These are phyloP conservation scores for Hydropotes inermis DNA, from an alignment of 2,113 vertebrate species.

Conservation along the genomic window DNA sequence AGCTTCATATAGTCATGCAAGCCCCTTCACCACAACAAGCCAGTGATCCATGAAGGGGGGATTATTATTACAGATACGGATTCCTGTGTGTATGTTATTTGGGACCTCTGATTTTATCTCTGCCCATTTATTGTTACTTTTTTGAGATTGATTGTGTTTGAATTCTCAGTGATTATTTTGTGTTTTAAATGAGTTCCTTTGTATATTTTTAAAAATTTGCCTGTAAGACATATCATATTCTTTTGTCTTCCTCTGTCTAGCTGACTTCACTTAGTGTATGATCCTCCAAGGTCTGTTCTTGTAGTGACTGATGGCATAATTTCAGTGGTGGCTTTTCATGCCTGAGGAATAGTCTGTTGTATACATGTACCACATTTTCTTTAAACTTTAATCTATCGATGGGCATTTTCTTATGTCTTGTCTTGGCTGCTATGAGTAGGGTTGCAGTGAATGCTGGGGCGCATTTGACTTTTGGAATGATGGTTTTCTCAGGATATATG, in stretches of 20 bases:
- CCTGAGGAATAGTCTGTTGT: not conserved
- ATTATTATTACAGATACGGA: not conserved
- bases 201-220: not conserved
- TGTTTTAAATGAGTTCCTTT: not conserved
- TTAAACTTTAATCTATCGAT: not conserved
- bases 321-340: not conserved
- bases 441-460: not conserved
- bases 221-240: not conserved
- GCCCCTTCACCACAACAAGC: not conserved
- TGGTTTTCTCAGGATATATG: not conserved
- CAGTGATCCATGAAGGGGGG: not conserved
- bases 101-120: not conserved
- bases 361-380: not conserved
- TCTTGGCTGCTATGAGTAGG: not conserved
- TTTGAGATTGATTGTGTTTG: not conserved
- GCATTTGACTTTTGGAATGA: not conserved
- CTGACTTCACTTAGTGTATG: not conserved
- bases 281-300: not conserved
- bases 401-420: not conserved
- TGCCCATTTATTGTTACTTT: not conserved
- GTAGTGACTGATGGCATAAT: not conserved
- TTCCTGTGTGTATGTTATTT: not conserved
- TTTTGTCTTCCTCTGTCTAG: not conserved
- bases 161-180: not conserved
- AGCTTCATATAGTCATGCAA: not conserved